phyloP scores from a whole-genome alignment of 2,113 vertebrate species.

The Chroicocephalus ridibundus region DNA sequence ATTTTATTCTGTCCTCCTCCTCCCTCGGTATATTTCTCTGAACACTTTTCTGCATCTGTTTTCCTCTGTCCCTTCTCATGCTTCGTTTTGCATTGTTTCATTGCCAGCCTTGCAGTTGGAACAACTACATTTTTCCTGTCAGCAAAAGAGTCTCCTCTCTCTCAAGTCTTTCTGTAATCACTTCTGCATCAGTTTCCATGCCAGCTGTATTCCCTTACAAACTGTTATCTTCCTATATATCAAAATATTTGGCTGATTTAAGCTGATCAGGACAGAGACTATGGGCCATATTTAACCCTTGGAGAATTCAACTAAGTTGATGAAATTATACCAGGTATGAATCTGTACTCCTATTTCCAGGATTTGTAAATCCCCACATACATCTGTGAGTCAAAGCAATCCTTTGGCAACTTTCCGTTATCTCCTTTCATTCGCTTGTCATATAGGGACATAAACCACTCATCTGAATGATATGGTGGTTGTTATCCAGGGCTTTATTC shows the following conservation, averaged over 20 bases:
- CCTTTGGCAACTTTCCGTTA: background rate
- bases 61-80: background rate
- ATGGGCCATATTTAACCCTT: background rate
- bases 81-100: background rate
- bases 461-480: background rate
- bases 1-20: background rate
- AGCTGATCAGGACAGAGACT: background rate
- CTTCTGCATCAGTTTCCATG: background rate
- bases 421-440: background rate
- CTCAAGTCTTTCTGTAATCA: background rate
- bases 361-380: background rate
- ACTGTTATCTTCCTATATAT: background rate
- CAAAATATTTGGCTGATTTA: background rate
- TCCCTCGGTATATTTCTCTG: background rate
- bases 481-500: conserved; percentile 4
- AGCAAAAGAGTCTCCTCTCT: background rate
- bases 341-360: background rate
- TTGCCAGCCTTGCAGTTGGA: background rate
- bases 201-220: background rate
- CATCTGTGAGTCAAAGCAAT: background rate
- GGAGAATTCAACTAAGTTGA: background rate
- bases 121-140: background rate
- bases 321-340: background rate
- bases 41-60: background rate
- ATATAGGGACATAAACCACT: background rate